Evolutionary conservation across 2,888 invertebrate genomes (phyloP), one percentile per base, ranked within the genome.

Genomic region (Tetranychus piercei): DNA sequence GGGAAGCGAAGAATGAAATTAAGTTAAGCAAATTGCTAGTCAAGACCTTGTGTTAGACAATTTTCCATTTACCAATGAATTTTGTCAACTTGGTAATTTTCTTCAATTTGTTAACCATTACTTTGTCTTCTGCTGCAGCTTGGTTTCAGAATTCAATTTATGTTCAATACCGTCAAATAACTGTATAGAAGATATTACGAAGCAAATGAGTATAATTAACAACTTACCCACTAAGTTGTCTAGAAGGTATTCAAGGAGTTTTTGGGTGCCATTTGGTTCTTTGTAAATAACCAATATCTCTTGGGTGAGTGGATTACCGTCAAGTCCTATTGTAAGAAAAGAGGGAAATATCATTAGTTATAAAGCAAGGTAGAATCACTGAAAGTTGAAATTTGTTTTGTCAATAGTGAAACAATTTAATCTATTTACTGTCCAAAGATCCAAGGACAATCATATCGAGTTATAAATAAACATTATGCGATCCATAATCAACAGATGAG

Each of bases 271-370:
- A 83, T 94, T 93, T 80, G 88, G 88, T 84, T 95, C 95, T 82
- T 90, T 90, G 85, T 94, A 95, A 79, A 95, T 87, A 78, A 89
- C 88, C 83, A 92, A 87, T 83, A 95, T 89, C 82, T 96, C 95
- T 83, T 92, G 92, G 81, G 90, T 89, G 78, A 97, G 86, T 67
- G 95, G 96, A 86, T 97, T 97, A 43, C 94, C 95, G 81, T 91
- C 89, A 73, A 83, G 72, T 44, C 78, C 78, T 79, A 34, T n/a
- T 43, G 44, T 44, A 43, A 55, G 20, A 20, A 73, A 73, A 72
- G 23, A 45, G 34, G 44, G 18, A 18, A 72, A 34, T 34, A 34
- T 34, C 34, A 34, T 34, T 34, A 34, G 34, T 34, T 34, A 5
- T 34, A 34, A 34, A 34, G 3, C 34, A 34, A 44, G 44, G 15